Evolutionary conservation across 2,888 invertebrate species (phyloP).

Genomic region (Matsumyia berberina): DNA sequence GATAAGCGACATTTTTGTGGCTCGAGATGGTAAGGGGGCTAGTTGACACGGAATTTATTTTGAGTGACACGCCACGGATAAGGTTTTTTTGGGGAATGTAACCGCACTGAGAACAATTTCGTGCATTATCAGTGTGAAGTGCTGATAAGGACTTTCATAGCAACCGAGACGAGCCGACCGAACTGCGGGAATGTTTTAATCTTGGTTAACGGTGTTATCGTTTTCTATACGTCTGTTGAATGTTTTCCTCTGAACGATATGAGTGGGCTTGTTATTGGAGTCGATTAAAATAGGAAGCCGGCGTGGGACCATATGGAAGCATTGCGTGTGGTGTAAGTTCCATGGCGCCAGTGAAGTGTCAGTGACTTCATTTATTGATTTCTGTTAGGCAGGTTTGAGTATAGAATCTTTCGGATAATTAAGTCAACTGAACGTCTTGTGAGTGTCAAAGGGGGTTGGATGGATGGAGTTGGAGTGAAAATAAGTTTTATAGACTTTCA

Average conservation of each 20-base stretch:
- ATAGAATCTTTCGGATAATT: too few species aligned
- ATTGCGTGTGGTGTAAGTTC: neutral
- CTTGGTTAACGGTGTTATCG: neutral
- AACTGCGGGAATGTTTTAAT: neutral
- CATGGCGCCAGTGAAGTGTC: conserved; percentile 31
- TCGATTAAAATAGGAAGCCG: neutral
- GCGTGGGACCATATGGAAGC: conserved; percentile 26
- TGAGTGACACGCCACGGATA: conserved; percentile 51
- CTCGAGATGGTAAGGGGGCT: neutral
- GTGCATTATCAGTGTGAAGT: conserved; percentile 30
- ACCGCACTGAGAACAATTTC: conserved; percentile 32
- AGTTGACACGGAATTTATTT: conserved; percentile 14
- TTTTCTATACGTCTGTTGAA: neutral
- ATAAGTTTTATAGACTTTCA: too few species aligned
- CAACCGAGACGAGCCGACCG: neutral
- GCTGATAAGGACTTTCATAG: conserved; percentile 9
- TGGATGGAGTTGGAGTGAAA: too few species aligned
- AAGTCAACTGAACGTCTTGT: too few species aligned
- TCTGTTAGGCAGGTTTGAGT: neutral
- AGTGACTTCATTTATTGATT: conserved; percentile 36
- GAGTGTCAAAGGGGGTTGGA: too few species aligned
- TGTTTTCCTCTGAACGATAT: neutral
- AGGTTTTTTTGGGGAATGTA: conserved; percentile 6
- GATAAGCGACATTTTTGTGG: conserved; percentile 32
- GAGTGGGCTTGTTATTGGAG: neutral